These are phyloP conservation scores for Natrix natrix DNA, from an alignment of 2,797 vertebrate species.

Conservation along the genomic window DNA sequence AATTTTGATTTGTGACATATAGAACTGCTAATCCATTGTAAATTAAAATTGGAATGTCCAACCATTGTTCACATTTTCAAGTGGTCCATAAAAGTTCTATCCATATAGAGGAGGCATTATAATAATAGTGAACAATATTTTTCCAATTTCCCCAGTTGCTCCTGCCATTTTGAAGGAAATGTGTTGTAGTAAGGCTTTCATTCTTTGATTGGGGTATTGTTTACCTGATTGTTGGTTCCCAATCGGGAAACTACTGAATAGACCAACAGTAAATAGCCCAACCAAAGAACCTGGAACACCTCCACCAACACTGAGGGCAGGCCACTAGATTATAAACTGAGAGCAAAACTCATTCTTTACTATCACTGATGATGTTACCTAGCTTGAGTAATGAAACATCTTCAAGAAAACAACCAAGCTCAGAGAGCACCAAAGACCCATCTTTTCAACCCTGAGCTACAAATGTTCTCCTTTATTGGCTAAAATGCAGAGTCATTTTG, in stretches of 20 bases:
- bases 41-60: neutral
- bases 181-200: neutral
- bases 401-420: neutral
- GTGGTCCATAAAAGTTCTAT: neutral
- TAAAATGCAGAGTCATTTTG: neutral
- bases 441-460: neutral
- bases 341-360: neutral
- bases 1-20: neutral
- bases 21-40: neutral
- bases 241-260: neutral
- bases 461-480: neutral
- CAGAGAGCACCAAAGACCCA: neutral
- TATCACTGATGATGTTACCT: neutral
- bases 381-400: neutral
- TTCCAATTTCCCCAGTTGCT: neutral
- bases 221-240: neutral
- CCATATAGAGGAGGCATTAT: neutral
- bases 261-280: neutral
- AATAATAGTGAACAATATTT: neutral
- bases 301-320: neutral
- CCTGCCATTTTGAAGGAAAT: neutral
- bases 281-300: neutral
- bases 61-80: neutral
- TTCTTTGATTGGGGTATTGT: neutral
- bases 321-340: neutral